Percentiles rank a stretch among this genome's conserved stretches.
Evolutionary conservation across 2,113 vertebrate species (phyloP).

Genomic region (Elanus axillaris): DNA sequence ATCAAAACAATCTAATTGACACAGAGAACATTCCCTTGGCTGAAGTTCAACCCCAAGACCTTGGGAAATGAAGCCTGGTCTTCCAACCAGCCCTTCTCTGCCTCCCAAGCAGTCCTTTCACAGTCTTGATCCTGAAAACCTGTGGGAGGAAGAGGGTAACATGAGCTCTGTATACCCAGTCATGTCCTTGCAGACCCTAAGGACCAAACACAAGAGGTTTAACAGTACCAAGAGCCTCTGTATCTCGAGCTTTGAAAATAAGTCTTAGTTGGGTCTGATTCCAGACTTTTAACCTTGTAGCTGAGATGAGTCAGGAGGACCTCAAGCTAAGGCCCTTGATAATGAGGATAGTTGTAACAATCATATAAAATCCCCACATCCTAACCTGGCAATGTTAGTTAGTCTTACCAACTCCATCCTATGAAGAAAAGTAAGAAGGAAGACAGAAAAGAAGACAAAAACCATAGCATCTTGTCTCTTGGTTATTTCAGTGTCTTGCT

Average conservation of each 20-base stretch:
- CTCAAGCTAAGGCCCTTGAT: neutral
- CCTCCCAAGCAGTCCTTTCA: neutral
- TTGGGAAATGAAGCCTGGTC: neutral
- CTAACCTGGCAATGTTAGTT: neutral
- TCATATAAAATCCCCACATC: neutral
- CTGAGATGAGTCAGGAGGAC: neutral
- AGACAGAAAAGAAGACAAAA: neutral
- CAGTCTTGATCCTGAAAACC: neutral
- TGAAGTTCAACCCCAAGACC: neutral
- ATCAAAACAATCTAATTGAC: neutral
- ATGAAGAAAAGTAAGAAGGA: neutral
- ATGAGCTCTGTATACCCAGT: fast-evolving
- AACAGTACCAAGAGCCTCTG: neutral
- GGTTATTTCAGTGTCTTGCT: neutral
- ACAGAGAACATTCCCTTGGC: neutral
- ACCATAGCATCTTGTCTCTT: neutral
- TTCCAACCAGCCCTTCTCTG: neutral
- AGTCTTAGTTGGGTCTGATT: neutral
- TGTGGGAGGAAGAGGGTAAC: neutral
- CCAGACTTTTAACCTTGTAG: neutral
- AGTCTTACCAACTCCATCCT: neutral
- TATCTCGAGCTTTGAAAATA: neutral
- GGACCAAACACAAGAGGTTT: neutral
- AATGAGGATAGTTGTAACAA: neutral
- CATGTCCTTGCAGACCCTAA: neutral